Evolutionary conservation across 2,888 invertebrate species (phyloP).

Genomic region (Adelognathus sp.): DNA sequence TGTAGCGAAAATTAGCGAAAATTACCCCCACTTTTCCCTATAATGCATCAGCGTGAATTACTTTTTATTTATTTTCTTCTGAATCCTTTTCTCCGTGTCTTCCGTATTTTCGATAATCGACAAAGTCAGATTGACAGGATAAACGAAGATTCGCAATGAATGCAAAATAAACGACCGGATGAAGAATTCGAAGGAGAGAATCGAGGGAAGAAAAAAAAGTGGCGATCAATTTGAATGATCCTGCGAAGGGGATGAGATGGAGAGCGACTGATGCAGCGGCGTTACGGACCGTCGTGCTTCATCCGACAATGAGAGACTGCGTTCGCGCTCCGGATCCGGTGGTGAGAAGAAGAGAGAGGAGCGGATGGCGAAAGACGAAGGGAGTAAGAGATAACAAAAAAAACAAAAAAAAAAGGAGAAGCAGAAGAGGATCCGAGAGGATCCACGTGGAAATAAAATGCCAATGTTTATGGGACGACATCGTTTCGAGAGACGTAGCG

Average conservation of each 20-base stretch:
- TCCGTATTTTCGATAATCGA: too few relatives aligned
- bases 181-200: too few relatives aligned
- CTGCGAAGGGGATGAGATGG: background rate
- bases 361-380: background rate
- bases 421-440: slow-evolving; percentile 58
- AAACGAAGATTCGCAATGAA: too few relatives aligned
- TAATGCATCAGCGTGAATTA: too few relatives aligned
- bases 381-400: background rate
- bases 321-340: slow-evolving; percentile 38
- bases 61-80: too few relatives aligned
- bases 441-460: slow-evolving; percentile 71
- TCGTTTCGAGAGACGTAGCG: slow-evolving; percentile 55
- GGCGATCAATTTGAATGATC: slow-evolving; percentile 36
- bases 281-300: slow-evolving; percentile 38
- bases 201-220: slow-evolving; percentile 18
- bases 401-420: slow-evolving; percentile 31
- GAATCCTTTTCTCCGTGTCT: too few relatives aligned
- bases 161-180: too few relatives aligned
- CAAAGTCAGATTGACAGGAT: too few relatives aligned
- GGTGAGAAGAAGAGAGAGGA: slow-evolving; percentile 54
- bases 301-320: slow-evolving; percentile 61
- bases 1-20: too few relatives aligned
- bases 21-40: too few relatives aligned
- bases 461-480: slow-evolving; percentile 72
- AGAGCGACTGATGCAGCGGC: slow-evolving; percentile 21